These are phyloP conservation scores for Hypsibius dujardini DNA, from an alignment of 1,140 invertebrate genomes.

Conservation along the genomic window DNA sequence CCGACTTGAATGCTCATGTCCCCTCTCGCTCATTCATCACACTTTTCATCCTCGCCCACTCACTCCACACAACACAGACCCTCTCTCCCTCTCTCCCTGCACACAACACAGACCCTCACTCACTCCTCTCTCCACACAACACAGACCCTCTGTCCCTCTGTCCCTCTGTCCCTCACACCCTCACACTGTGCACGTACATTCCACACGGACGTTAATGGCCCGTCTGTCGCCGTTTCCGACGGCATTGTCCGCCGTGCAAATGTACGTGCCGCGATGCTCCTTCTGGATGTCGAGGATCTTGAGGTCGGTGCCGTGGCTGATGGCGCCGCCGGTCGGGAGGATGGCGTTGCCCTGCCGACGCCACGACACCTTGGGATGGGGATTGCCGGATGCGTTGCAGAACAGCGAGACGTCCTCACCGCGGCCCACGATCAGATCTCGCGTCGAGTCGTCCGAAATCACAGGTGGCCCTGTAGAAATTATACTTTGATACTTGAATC, in stretches of 20 bases:
- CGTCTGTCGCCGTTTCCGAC: conserved; percentile 16
- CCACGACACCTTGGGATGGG: conserved; percentile 66
- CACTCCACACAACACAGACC: too few relatives aligned
- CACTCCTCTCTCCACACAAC: too few relatives aligned
- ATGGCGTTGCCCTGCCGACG: conserved; percentile 77
- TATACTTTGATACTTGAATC: too few relatives aligned
- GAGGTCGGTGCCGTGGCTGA: conserved; percentile 34
- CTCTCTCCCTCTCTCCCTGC: too few relatives aligned
- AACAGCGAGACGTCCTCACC: conserved; percentile 63
- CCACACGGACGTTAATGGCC: conserved; percentile 16
- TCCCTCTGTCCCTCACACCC: too few relatives aligned
- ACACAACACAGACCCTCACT: too few relatives aligned
- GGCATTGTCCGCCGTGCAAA: conserved; percentile 41
- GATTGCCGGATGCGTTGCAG: conserved; percentile 39
- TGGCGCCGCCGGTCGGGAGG: conserved; percentile 64
- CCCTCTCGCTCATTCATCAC: too few relatives aligned
- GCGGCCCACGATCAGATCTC: conserved; percentile 55
- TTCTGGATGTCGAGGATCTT: conserved; percentile 48
- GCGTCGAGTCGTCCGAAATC: conserved; percentile 58
- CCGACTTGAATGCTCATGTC: too few relatives aligned
- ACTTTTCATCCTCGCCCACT: too few relatives aligned
- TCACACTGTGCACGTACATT: conserved; percentile 18
- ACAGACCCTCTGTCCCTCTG: too few relatives aligned
- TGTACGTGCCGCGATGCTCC: conserved; percentile 74
- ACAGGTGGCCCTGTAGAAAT: background rate